Evolutionary conservation across 1,140 invertebrate species (phyloP), one percentile per base, ranked within the genome.

Genomic region (Apocrypta bakeri): DNA sequence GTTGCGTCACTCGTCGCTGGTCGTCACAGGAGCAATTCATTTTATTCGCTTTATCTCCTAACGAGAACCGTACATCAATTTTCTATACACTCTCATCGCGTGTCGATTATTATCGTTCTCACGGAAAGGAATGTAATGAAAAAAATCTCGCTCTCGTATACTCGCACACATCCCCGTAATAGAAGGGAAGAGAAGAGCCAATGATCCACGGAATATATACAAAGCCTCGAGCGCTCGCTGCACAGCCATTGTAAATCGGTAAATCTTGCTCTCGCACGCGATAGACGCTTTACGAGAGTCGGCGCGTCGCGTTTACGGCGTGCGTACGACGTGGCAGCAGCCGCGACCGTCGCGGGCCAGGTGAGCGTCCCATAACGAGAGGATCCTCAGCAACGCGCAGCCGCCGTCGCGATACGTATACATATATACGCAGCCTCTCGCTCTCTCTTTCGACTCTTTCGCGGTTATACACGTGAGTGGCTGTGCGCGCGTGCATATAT

Each of bases 1-100:
- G 69, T 72, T 40, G 69, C 31, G 84, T 83, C 79, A 79, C 79
- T 78, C 85, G 87, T 87, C 85, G 78, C 81, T 73, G 78, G 79
- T 76, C 85, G 81, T 86, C 87, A 21, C 85, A n/a, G n/a, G 81
- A 63, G 84, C 84, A 63, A 69, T 71, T 40, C 6, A 37, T 29
- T 81, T 81, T 74, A 42, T 25, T 66, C 37, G 40, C 66, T 68
- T 25, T 68, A 68, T 78, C 63, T 40, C 63, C 9, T 66, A 68
- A 78, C 40, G 1, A 64, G 64, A 66, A 11, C 25, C 8, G 24
- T 78, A 78, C 68, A 40, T 78, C 25, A 68, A 37, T 42, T 37
- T 40, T 48, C 21, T 12, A 48, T 11, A 4, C n/a, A n/a, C n/a
- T n/a, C n/a, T n/a, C n/a, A n/a, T n/a, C n/a, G n/a, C n/a, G n/a